Base-by-base conservation (phyloP, 2,888 invertebrate species). In the Oligia latruncula region DNA sequence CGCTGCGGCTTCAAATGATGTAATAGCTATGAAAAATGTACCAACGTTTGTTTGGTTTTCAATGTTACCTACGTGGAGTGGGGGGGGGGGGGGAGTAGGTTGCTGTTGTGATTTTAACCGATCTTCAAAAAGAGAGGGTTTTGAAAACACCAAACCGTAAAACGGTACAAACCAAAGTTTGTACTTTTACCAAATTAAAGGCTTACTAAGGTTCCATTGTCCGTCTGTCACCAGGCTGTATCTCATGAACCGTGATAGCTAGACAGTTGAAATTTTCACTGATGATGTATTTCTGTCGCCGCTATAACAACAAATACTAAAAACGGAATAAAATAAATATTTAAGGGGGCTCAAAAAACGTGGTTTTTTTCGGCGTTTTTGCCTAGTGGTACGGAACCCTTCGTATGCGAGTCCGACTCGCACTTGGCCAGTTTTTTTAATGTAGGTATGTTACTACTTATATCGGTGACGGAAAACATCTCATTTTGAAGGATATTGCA, bases 1-100 rank as follows among this genome's bases (percentile, higher is more conserved):
- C 77, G 77, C 71, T 29, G 65, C 72, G 82, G 85, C 71, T 89
- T 83, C 74, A 84, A 86, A 88, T 89, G 87, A 89, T 85, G 84
- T 87, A 81, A 89, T 83, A 79, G 83, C 82, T 2, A 79, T 87
- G 81, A 87, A 87, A 86, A 86, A 88, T 86, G 70, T 78, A 82
- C 79, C 55, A 17, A 1, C 76, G 71, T 87, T 74, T 80, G 67
- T 84, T 78, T 84, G 66, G 55, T 71, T 72, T 74, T 58, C 81
- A 80, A 81, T 72, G 46, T 71, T 74, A 65, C 81, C 40, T 35
- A 17, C 20, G n/a, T 46, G 40, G 17, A 43, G 17, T 20, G 20
- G 17, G 17, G 17, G 40, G 20, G 17, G 17, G 17, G 40, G 20
- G 49, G 29, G 29, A 15, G 49, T 58, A 17, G 66, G 64, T 35